phyloP scores from a whole-genome alignment of 2,113 vertebrate genomes.

The Corydoras sp. region DNA sequence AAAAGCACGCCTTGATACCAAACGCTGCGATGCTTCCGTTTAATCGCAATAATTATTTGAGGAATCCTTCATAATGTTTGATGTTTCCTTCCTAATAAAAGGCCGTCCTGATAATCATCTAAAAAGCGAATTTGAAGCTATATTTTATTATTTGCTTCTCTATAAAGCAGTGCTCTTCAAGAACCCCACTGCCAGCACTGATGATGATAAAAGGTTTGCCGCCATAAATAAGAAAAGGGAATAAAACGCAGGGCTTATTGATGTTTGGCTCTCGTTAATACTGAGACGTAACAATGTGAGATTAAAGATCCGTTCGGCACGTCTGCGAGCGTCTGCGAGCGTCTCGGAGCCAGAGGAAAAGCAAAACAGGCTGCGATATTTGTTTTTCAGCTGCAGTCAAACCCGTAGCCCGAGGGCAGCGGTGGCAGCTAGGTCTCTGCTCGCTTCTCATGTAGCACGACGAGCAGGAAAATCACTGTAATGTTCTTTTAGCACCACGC shows the following conservation, averaged over 20 bases:
- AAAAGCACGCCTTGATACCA: too few species aligned
- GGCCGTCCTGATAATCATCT: too few species aligned
- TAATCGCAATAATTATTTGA: too few species aligned
- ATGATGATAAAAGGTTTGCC: conserved; percentile 9
- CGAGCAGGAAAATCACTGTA: conserved; percentile 30
- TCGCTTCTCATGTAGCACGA: conserved; percentile 31
- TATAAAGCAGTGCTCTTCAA: neutral
- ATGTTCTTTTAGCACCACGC: conserved; percentile 16
- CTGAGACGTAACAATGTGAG: conserved; percentile 24
- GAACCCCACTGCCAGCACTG: neutral
- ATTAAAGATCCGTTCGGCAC: conserved; percentile 23
- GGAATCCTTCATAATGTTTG: too few species aligned
- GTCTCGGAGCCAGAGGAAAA: conserved; percentile 25
- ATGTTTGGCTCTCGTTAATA: conserved; percentile 30
- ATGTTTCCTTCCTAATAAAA: too few species aligned
- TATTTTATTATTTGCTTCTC: too few species aligned
- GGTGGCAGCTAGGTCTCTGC: conserved; percentile 23
- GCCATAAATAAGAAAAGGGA: conserved; percentile 16
- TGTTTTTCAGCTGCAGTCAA: conserved; percentile 33
- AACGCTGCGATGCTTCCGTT: too few species aligned
- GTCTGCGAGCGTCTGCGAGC: conserved; percentile 19
- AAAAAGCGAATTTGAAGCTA: too few species aligned
- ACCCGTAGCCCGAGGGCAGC: conserved; percentile 36
- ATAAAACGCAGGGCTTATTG: neutral
- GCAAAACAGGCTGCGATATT: conserved; percentile 27